Conservation (phyloP, 2,113 vertebrate species). For the Raphicerus campestris region DNA sequence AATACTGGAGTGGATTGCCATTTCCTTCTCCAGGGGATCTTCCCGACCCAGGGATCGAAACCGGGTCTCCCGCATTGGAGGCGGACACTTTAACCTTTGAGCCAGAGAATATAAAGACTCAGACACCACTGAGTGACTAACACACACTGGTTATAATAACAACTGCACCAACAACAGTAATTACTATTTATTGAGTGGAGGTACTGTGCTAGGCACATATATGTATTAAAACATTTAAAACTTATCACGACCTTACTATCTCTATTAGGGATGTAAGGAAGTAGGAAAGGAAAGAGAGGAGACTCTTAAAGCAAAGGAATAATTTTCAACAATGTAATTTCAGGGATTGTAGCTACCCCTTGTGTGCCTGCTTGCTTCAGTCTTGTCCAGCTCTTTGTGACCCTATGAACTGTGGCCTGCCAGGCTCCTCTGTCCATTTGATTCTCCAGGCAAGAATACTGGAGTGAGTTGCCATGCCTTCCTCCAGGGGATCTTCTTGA, state of each 20-base stretch:
- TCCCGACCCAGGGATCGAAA: too few relatives aligned
- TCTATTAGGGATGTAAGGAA: neutral
- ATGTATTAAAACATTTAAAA: neutral
- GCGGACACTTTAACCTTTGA: too few relatives aligned
- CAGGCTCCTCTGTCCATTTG: neutral
- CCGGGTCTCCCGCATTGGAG: too few relatives aligned
- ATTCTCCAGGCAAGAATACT: neutral
- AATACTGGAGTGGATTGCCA: too few relatives aligned
- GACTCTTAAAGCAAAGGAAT: neutral
- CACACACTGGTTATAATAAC: neutral
- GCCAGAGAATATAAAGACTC: too few relatives aligned
- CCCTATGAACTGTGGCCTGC: neutral
- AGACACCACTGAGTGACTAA: neutral
- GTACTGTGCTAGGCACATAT: neutral
- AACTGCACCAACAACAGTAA: neutral
- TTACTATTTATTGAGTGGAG: neutral
- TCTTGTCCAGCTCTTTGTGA: neutral
- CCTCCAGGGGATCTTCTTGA: too few relatives aligned
- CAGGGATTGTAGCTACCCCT: neutral
- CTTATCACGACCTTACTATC: neutral
- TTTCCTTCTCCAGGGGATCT: too few relatives aligned
- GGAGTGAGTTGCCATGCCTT: neutral
- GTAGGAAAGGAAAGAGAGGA: neutral
- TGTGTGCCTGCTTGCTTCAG: neutral
- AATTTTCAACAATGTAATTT: neutral